phyloP scores from a whole-genome alignment of 2,113 vertebrate species.

The Phodopus roborovskii region DNA sequence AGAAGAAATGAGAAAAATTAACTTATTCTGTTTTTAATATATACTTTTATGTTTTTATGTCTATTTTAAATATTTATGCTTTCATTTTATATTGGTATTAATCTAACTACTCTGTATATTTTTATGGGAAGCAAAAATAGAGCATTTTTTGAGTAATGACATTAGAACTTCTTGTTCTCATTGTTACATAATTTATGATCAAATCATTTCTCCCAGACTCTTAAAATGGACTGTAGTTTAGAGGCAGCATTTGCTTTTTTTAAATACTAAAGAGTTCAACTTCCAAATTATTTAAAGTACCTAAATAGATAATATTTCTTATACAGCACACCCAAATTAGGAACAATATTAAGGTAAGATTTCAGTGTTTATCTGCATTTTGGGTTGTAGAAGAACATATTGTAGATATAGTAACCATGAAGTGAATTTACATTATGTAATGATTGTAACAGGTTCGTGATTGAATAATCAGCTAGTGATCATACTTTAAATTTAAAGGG shows the following conservation, averaged over 20 bases:
- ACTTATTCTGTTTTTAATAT: background rate
- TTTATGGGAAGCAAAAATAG: background rate
- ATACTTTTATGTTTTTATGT: background rate
- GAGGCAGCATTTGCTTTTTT: background rate
- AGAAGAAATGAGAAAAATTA: slow-evolving; percentile 7
- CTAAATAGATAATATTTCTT: background rate
- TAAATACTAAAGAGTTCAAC: background rate
- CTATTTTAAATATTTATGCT: background rate
- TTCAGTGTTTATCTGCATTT: background rate
- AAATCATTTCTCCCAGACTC: background rate
- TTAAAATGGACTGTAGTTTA: background rate
- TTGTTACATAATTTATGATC: background rate
- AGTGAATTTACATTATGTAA: background rate
- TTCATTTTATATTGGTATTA: background rate
- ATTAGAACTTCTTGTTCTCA: background rate
- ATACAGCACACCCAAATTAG: background rate
- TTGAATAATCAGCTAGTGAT: background rate
- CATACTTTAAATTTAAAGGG: slow-evolving; percentile 19
- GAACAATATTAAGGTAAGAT: background rate
- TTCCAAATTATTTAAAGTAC: background rate
- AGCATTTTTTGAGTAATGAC: background rate
- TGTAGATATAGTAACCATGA: too few species aligned
- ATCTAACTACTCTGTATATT: background rate
- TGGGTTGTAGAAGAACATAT: background rate
- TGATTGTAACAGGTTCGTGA: background rate